Evolutionary conservation across 2,888 invertebrate genomes (phyloP), one percentile per base, ranked within the genome.

Genomic region (Agrotis puta): DNA sequence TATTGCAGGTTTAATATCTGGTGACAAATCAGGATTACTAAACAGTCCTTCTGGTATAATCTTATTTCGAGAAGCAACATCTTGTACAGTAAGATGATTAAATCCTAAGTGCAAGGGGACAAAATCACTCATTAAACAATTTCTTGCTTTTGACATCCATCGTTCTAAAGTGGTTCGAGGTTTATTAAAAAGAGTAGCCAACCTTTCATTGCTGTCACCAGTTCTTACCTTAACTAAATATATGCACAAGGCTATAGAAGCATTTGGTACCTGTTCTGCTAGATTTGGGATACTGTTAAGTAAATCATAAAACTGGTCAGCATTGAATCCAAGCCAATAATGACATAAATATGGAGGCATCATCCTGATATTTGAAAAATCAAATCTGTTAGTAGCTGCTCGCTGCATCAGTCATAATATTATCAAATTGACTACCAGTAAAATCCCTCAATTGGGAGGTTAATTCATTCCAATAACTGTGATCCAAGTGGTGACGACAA

Each of bases 141-240:
- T 39, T 62, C 75, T 68, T 20, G 67, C 70, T 48, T 64, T 68
- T 14, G 24, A 7, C 67, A 74, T 71, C 33, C 24, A 61, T 22
- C 64, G 24, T 62, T 71, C 68, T 62, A 71, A 71, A 33, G 71
- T 75, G 18, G 43, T 51, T 51, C 63, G 56, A 53, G 67, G n/a
- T 45, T 45, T 57, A 33, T 63, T 57, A 58, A 67, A 66, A 24
- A 70, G 51, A n/a, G 54, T 61, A 43, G 58, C 27, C 47, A 70
- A 64, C 50, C 74, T 62, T 45, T 68, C 72, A 45, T 73, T 77
- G 48, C 66, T 73, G 39, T 77, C 73, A 58, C 72, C 77, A 64
- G 73, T 73, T 64, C 73, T 64, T 14, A 70, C n/a, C 47, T 67
- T 77, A 50, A 70, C 64, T 47, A 77, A 64, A 65, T 64, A 70